Conservation (phyloP, 2,888 invertebrate genomes). For the Ectemnius cavifrons region DNA sequence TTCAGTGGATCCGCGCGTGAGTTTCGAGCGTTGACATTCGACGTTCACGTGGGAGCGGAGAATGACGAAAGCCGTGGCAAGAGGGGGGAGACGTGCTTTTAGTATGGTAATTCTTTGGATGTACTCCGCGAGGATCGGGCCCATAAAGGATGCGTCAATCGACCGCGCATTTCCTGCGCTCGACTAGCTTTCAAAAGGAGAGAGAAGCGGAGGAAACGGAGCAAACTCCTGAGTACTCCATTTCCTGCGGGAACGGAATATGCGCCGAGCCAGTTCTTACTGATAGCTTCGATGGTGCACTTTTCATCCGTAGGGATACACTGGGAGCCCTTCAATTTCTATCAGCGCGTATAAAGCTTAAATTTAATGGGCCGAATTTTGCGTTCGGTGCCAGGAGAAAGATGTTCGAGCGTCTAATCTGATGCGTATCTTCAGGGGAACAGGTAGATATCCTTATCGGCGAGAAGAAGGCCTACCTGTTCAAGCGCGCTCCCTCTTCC, state of each 20-base stretch:
- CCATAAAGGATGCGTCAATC: constrained; percentile 57
- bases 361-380: too few relatives aligned
- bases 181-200: constrained; percentile 41
- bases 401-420: too few relatives aligned
- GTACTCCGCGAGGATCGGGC: constrained; percentile 40
- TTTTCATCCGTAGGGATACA: too few relatives aligned
- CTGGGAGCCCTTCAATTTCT: too few relatives aligned
- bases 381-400: too few relatives aligned
- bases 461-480: constrained; percentile 18
- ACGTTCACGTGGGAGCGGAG: constrained; percentile 53
- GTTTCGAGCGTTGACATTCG: too few relatives aligned
- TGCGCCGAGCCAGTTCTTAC: background rate
- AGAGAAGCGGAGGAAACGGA: constrained; percentile 29
- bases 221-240: constrained; percentile 30
- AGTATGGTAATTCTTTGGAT: constrained; percentile 62
- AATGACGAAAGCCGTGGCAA: constrained; percentile 63
- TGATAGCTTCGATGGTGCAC: too few relatives aligned
- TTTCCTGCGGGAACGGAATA: constrained; percentile 43
- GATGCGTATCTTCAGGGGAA: too few relatives aligned
- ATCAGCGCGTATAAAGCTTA: too few relatives aligned
- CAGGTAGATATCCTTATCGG: constrained; percentile 2
- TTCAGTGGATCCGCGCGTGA: too few relatives aligned
- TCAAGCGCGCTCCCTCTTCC: background rate
- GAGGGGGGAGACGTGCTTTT: constrained; percentile 60
- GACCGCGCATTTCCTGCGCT: constrained; percentile 53